A percentile compares a stretch with the other conserved stretches of the same genome.
These are phyloP conservation scores for Apteryx owenii DNA, from an alignment of 2,113 vertebrate genomes.

Conservation along the genomic window DNA sequence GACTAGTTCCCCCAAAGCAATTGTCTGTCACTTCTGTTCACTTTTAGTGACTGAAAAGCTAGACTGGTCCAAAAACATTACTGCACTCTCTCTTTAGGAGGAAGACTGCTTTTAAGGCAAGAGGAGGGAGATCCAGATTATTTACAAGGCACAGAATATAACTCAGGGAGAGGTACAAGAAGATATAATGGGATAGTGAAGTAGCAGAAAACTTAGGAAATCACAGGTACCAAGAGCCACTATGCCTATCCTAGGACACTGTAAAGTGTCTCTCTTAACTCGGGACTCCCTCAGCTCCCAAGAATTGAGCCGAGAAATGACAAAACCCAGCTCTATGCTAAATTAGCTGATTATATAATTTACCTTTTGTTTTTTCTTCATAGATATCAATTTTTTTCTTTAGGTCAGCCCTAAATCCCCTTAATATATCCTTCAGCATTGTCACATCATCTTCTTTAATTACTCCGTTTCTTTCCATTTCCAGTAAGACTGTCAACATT, in stretches of 20 bases:
- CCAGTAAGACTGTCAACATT: constrained; percentile 30
- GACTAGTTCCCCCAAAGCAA: neutral
- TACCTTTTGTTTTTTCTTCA: constrained; percentile 37
- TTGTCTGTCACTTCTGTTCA: neutral
- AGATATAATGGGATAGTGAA: neutral
- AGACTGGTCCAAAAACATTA: neutral
- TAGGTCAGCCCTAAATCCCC: neutral
- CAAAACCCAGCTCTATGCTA: neutral
- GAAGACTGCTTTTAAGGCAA: neutral
- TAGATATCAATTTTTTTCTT: constrained; percentile 32
- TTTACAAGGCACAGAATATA: neutral
- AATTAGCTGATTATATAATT: neutral
- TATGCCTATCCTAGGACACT: neutral
- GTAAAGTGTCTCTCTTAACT: neutral
- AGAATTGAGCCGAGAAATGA: neutral
- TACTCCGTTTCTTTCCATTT: constrained; percentile 41
- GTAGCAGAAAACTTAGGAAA: neutral
- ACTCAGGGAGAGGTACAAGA: neutral
- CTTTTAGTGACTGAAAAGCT: neutral
- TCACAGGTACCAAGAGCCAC: neutral
- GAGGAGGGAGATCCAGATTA: neutral
- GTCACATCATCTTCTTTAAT: constrained; percentile 39
- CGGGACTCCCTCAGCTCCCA: neutral
- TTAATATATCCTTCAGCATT: neutral
- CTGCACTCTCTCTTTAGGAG: neutral